Evolutionary conservation across 2,797 vertebrate species (phyloP), one percentile per base, ranked within the genome.

Genomic region (Melanogrammus aeglefinus): DNA sequence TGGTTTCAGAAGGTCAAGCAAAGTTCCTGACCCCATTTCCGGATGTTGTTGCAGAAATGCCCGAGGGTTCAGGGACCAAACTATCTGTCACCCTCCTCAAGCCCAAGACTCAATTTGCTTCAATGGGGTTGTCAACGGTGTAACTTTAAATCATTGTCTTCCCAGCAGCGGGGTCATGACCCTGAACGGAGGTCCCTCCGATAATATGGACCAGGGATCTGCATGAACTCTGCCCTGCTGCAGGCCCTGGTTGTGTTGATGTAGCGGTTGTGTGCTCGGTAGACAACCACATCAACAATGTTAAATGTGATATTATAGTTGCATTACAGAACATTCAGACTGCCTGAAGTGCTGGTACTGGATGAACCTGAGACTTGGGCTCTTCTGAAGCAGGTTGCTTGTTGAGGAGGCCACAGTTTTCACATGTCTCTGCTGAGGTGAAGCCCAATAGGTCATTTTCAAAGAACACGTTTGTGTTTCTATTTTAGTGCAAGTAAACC

Each of bases 21-120:
- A 79, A 87, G 90, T 84, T 90, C 87, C 81, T 85, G 89, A 92
- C 91, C 90, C 84, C 75, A 83, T 90, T 91, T 92, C 88, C 86
- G 88, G 85, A 78, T 73, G 78, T 87, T 88, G 85, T 88, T 83
- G 88, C 80, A 82, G 76, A 84, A 71, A 87, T 82, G 74, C 84
- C 81, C 0, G 29, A 82, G 83, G 84, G 82, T 83, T 78, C 71
- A 75, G 76, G 82, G 84, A 85, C 79, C 83, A 89, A 86, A 88
- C 84, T 85, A 86, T 79, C 83, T 85, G 87, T 83, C 86, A 83
- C 81, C 74, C 77, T 66, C 77, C 72, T 75, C 72, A 73, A 76
- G 78, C 73, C 75, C 72, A 73, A 76, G 78, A 66, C 72, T 83
- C 75, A n/a, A 83, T 79, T 78, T 85, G 78, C 84, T 81, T 74